Conservation (phyloP, 2,113 vertebrate genomes). For the Chloropsis hardwickii region DNA sequence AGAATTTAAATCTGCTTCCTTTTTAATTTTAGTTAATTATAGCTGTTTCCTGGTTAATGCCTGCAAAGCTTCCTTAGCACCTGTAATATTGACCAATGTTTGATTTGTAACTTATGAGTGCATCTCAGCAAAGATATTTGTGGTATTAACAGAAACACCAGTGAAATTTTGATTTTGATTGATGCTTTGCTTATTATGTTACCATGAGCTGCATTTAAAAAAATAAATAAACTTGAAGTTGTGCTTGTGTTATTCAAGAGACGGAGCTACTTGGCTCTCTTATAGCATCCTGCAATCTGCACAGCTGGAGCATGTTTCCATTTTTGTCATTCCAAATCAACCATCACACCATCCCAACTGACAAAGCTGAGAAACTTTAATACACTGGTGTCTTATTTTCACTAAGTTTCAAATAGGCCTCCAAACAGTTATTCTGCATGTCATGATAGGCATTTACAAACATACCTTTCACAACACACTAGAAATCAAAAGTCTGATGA, state of each 20-base stretch:
- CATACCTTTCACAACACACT: background rate
- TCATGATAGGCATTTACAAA: background rate
- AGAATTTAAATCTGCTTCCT: background rate
- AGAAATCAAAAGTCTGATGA: background rate
- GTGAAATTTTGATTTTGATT: background rate
- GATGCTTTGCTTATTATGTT: background rate
- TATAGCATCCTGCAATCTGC: background rate
- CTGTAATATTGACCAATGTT: background rate
- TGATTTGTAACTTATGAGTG: background rate
- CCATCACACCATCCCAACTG: fast-evolving
- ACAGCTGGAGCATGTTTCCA: background rate
- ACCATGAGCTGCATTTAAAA: background rate
- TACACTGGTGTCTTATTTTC: background rate
- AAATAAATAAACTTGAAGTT: background rate
- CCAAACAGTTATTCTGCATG: background rate
- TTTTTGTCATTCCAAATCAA: background rate
- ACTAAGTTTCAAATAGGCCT: background rate
- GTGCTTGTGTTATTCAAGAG: background rate
- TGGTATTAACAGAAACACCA: background rate
- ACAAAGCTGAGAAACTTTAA: background rate
- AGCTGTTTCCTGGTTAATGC: background rate
- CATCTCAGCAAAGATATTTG: background rate
- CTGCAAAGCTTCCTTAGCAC: background rate
- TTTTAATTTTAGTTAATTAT: background rate
- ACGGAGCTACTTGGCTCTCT: background rate